Evolutionary conservation across 1,140 invertebrate genomes (phyloP).

Genomic region (Psilanteris sp.): DNA sequence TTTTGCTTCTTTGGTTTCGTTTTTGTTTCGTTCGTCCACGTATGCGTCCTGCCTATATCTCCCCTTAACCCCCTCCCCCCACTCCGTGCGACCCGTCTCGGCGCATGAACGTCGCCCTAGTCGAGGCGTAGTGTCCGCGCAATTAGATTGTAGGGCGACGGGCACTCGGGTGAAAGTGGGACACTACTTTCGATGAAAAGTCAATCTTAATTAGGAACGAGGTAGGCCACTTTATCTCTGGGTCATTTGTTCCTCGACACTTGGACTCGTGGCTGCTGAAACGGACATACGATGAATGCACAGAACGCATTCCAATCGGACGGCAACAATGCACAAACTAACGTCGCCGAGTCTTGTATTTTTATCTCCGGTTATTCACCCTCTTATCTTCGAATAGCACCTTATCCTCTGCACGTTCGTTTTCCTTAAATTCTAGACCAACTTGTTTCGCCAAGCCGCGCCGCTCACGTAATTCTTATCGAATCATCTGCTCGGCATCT

Average conservation of each 20-base stretch:
- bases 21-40: neutral
- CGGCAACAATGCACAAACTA: conserved; percentile 69
- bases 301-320: conserved; percentile 74
- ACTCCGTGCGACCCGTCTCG: no score
- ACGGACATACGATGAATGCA: conserved; percentile 65
- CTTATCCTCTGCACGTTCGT: conserved; percentile 51
- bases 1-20: conserved; percentile 7
- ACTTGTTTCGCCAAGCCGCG: conserved; percentile 16
- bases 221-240: conserved; percentile 74
- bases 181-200: conserved; percentile 72
- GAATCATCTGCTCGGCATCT: no score
- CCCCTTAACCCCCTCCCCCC: no score
- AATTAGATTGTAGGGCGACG: conserved; percentile 28
- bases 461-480: conserved; percentile 7
- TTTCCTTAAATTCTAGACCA: conserved; percentile 52
- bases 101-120: no score
- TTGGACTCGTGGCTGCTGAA: conserved; percentile 60
- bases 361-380: conserved; percentile 79
- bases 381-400: conserved; percentile 70
- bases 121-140: neutral
- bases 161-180: conserved; percentile 66
- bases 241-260: conserved; percentile 76
- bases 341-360: conserved; percentile 70
- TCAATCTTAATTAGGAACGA: conserved; percentile 74
- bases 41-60: no score